Conservation (phyloP, 35 echinoderm and acorn worm genomes). For the Diadema setosum region DNA sequence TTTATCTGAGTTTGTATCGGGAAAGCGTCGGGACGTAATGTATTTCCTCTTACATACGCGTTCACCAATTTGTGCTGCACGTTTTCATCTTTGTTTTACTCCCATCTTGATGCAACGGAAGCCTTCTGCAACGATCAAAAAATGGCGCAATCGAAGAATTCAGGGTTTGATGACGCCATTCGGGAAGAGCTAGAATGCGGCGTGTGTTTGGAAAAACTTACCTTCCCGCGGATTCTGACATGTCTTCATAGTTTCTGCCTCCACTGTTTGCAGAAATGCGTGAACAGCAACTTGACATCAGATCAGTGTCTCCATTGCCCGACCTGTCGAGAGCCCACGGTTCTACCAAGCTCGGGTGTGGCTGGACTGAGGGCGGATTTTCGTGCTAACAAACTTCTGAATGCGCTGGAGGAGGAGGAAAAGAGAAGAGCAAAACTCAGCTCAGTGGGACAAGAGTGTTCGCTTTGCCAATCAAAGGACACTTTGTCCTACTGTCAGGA, state of each 20-base stretch:
- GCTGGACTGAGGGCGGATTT: background rate
- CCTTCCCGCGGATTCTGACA: background rate
- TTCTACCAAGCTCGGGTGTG: background rate
- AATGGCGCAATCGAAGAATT: background rate
- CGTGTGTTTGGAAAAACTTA: conserved; percentile 1
- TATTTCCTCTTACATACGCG: too few species aligned
- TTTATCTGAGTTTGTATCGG: too few species aligned
- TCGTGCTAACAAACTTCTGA: conserved; percentile 7
- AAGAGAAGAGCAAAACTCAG: background rate
- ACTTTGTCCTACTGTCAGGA: background rate
- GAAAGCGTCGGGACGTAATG: too few species aligned
- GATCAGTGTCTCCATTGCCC: background rate
- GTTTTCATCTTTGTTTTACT: too few species aligned
- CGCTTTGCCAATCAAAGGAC: background rate
- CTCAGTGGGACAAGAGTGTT: background rate
- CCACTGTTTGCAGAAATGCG: background rate
- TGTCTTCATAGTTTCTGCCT: background rate
- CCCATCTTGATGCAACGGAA: too few species aligned
- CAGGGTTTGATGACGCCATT: background rate
- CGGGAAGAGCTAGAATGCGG: background rate
- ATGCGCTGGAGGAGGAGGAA: background rate
- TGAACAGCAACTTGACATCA: background rate
- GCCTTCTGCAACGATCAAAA: too few species aligned
- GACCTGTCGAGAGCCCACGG: background rate
- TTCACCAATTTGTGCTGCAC: too few species aligned